Conservation (phyloP, 2,888 invertebrate species). For the Drosophila bunnanda region DNA sequence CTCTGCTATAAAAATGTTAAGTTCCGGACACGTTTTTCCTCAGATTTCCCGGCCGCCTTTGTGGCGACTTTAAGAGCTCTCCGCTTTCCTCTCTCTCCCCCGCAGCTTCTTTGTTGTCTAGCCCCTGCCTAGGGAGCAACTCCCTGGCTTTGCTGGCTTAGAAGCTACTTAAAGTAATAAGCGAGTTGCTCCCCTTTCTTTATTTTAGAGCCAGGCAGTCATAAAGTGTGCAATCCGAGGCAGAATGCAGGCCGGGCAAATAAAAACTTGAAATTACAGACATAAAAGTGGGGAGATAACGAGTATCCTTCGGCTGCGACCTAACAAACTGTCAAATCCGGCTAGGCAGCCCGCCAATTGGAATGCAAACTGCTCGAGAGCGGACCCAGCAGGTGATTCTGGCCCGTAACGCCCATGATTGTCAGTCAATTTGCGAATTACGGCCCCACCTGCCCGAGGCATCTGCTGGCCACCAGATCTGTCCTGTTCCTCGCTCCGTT, state of each 20-base stretch:
- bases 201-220: conserved; percentile 36
- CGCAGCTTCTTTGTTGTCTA: conserved; percentile 40
- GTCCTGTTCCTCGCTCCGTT: conserved; percentile 28
- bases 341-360: conserved; percentile 24
- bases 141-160: conserved; percentile 30
- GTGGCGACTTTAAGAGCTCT: conserved; percentile 62
- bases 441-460: conserved; percentile 66
- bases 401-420: conserved; percentile 57
- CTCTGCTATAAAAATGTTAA: conserved; percentile 63
- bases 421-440: conserved; percentile 76
- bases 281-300: conserved; percentile 32
- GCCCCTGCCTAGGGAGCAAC: neutral
- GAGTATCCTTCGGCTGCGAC: conserved; percentile 12
- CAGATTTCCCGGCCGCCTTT: conserved; percentile 45
- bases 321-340: conserved; percentile 61
- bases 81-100: conserved; percentile 1
- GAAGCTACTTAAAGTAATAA: conserved; percentile 48
- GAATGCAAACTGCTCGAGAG: conserved; percentile 40
- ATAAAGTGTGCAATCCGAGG: conserved; percentile 31
- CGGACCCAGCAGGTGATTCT: conserved; percentile 49
- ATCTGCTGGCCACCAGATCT: conserved; percentile 30
- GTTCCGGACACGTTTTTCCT: conserved; percentile 29
- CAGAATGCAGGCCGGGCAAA: conserved; percentile 11
- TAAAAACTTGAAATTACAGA: conserved; percentile 21
- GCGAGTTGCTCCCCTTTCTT: conserved; percentile 29